Evolutionary conservation across 2,113 vertebrate genomes (phyloP).

Genomic region (Chaetura pelagica): DNA sequence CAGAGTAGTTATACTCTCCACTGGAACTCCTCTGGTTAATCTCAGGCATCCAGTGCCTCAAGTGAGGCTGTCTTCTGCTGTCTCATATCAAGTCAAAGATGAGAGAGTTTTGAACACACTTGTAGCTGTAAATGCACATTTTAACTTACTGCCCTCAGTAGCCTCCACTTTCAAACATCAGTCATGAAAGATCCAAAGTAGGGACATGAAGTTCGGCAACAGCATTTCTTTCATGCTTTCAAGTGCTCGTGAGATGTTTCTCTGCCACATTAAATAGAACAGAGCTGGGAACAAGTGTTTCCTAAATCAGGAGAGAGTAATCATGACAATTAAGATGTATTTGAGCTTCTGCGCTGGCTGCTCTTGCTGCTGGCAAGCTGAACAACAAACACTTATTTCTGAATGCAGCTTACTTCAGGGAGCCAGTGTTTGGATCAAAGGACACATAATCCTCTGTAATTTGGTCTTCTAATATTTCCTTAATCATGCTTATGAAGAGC

Average conservation of each 20-base stretch:
- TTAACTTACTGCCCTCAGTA: not conserved
- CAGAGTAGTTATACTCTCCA: not conserved
- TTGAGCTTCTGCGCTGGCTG: slow-evolving; percentile 45
- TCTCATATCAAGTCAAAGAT: not conserved
- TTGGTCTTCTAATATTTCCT: slow-evolving; percentile 19
- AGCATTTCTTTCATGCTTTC: not conserved
- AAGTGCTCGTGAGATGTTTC: not conserved
- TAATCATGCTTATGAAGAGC: not conserved
- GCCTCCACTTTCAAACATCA: not conserved
- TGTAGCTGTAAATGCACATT: not conserved
- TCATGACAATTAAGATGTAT: slow-evolving; percentile 62
- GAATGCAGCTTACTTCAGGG: slow-evolving; percentile 1
- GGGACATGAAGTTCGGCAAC: not conserved
- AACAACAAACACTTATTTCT: slow-evolving; percentile 24
- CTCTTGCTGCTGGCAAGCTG: slow-evolving; percentile 24
- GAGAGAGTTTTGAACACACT: not conserved
- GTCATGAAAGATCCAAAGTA: not conserved
- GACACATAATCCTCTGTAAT: slow-evolving; percentile 12
- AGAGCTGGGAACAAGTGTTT: slow-evolving; percentile 17
- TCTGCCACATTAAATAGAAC: not conserved
- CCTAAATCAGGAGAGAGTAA: not conserved
- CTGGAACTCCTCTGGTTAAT: not conserved
- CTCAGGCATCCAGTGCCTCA: not conserved
- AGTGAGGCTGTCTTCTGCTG: not conserved
- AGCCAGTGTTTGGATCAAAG: slow-evolving; percentile 53